Percentiles rank a stretch among this genome's conserved stretches.
phyloP scores from a whole-genome alignment of 2,113 vertebrate species.

The Eonycteris spelaea region DNA sequence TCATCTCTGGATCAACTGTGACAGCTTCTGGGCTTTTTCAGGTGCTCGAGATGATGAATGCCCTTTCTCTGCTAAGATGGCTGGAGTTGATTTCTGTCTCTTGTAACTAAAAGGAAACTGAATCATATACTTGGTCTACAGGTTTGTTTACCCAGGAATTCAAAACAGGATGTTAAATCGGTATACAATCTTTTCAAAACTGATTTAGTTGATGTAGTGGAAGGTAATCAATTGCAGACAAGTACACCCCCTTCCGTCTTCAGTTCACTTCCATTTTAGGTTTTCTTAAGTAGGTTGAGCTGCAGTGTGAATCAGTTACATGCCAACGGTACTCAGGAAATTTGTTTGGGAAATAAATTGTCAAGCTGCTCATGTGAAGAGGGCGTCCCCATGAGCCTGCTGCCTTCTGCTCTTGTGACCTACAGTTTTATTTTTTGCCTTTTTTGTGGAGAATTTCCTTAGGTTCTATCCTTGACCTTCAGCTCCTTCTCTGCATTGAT shows the following conservation, averaged over 20 bases:
- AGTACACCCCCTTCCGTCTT: neutral
- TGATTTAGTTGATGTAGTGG: neutral
- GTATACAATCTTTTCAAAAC: no score
- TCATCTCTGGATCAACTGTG: neutral
- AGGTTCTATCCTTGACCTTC: neutral
- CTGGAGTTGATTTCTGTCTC: neutral
- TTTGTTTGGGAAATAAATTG: neutral
- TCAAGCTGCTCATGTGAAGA: neutral
- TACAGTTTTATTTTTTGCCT: neutral
- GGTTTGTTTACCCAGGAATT: neutral
- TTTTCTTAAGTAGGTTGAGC: neutral
- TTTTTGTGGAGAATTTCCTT: no score
- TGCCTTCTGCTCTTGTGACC: neutral
- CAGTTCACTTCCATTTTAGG: neutral
- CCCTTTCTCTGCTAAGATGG: neutral
- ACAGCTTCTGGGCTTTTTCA: neutral
- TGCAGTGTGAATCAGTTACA: neutral
- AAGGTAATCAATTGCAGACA: neutral
- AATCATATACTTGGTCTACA: neutral
- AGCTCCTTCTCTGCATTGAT: neutral
- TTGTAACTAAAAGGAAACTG: neutral
- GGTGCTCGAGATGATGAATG: neutral
- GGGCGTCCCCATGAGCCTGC: neutral
- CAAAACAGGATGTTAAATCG: neutral
- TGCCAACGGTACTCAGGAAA: neutral